Conservation (phyloP, 1,140 invertebrate species). For the Tetragonula clypearis region DNA sequence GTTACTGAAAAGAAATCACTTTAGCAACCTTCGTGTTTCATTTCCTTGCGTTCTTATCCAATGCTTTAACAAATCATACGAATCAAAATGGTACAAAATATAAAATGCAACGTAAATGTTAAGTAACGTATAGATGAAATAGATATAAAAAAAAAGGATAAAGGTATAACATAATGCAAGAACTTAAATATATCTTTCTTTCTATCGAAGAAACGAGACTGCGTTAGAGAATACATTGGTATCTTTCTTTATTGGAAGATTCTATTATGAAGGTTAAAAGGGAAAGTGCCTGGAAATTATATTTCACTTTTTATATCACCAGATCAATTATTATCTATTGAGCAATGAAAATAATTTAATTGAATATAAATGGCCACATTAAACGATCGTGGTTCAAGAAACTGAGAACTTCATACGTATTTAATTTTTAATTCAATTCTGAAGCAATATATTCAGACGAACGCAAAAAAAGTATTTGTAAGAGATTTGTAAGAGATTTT, state of each 20-base stretch:
- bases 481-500: neutral
- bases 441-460: neutral
- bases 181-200: neutral
- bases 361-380: neutral
- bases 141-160: too few relatives aligned
- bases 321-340: too few relatives aligned
- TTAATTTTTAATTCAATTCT: neutral
- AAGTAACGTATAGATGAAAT: too few relatives aligned
- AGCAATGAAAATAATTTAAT: too few relatives aligned
- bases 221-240: too few relatives aligned
- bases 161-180: neutral
- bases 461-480: too few relatives aligned
- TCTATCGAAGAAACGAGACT: too few relatives aligned
- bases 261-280: neutral
- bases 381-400: neutral
- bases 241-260: too few relatives aligned
- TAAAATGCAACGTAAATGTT: neutral
- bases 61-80: neutral
- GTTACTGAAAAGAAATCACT: neutral
- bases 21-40: neutral
- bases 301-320: too few relatives aligned
- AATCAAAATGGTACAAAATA: neutral
- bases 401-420: neutral
- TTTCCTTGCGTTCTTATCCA: neutral
- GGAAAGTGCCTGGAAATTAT: neutral